A percentile compares a stretch with the other conserved stretches of the same genome.
Conservation (phyloP, 37 sponge, comb jelly and placozoan genomes). For the Diacarnus erythraeanus region DNA sequence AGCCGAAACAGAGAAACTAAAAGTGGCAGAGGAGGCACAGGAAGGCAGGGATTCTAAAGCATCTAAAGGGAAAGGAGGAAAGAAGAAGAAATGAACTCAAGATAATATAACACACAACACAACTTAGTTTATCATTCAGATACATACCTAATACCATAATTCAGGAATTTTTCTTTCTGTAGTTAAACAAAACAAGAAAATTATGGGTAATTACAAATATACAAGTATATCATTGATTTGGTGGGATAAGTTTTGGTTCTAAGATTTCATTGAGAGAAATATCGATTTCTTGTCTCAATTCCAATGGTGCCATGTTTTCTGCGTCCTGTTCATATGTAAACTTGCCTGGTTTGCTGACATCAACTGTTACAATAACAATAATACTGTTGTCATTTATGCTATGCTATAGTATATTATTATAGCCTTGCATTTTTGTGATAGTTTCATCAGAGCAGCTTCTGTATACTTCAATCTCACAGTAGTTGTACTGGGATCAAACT, state of each 20-base stretch:
- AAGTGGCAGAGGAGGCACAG: constrained; percentile 11
- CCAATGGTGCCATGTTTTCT: constrained; percentile 9
- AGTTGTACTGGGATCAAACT: constrained; percentile 4
- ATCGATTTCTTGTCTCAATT: neutral
- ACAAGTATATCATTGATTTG: too few species aligned
- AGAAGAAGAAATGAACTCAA: constrained; percentile 19
- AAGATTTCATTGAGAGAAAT: neutral
- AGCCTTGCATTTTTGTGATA: neutral
- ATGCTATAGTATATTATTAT: neutral
- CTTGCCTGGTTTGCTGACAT: neutral
- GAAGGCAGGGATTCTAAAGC: constrained; percentile 46
- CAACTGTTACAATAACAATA: neutral
- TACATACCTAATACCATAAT: neutral
- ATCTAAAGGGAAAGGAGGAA: constrained; percentile 34
- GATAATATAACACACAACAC: too few species aligned
- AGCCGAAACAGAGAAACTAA: constrained; percentile 23
- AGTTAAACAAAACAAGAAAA: too few species aligned
- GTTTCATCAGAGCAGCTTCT: constrained; percentile 4
- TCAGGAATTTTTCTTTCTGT: neutral
- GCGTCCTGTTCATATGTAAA: neutral
- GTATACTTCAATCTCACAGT: constrained; percentile 14
- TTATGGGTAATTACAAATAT: too few species aligned
- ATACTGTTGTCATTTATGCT: neutral
- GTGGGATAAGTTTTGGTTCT: constrained; percentile 12
- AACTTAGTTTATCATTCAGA: neutral